Evolutionary conservation across 1,140 invertebrate genomes (phyloP), one percentile per base, ranked within the genome.

Genomic region (Tenebrio molitor): DNA sequence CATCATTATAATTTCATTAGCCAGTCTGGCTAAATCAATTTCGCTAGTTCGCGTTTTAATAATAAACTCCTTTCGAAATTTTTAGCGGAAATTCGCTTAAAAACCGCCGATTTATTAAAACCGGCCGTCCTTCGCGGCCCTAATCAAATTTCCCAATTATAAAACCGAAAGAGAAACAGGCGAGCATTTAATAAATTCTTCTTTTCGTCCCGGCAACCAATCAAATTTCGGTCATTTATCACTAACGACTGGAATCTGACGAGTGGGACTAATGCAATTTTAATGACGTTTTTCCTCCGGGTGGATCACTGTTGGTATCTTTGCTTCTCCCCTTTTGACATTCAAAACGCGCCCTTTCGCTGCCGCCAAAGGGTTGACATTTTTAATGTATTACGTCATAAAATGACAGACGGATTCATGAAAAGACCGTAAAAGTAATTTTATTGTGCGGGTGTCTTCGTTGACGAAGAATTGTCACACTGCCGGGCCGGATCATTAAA

Each of bases 221-320:
- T 46, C 44, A 58, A 50, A 44, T 69, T 33, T n/a, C 62, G 5
- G 21, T 66, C 44, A 66, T 71, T 71, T 46, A 71, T 71, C 58
- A 71, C 46, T n/a, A 15, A 8, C 17, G 14, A 39, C 10, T 5
- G 33, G 25, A 62, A 21, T 58, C 12, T 71, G 70, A 71, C 70
- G 42, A 36, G 15, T 39, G 33, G 1, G 36, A 46, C 62, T 71
- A 71, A 71, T 71, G 70, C 25, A 71, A 44, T 65, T 71, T 71
- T 71, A 44, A 71, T 66, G 70, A 12, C 58, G 39, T 29, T 50
- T 36, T 64, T 41, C 29, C 36, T 64, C 2, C 44, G 6, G 17
- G 16, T 10, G 44, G 44, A 50, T 50, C 17, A 50, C 2, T 17
- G 10, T 15, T 41, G n/a, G 36, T 41, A 50, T 50, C 44, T 50